Conservation (phyloP, 2,888 invertebrate genomes). For the Andrena bucephala region DNA sequence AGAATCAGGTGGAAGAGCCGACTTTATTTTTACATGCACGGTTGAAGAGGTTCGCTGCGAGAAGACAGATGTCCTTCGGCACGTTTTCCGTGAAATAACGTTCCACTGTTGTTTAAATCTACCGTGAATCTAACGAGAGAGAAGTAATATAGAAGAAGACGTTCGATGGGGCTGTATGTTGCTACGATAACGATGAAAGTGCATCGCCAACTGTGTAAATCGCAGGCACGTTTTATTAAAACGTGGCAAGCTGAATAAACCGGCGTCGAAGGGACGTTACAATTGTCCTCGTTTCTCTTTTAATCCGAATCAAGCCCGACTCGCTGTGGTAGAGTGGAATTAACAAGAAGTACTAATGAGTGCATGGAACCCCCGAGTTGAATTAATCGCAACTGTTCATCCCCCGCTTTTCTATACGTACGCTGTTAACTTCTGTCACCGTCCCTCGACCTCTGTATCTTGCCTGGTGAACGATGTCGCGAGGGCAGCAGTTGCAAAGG, state of each 20-base stretch:
- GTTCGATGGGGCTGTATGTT: too few relatives aligned
- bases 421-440: slow-evolving; percentile 20
- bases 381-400: slow-evolving; percentile 39
- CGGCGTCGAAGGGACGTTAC: slow-evolving; percentile 16
- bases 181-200: background rate
- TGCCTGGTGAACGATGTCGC: background rate
- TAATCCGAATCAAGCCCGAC: background rate
- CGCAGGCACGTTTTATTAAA: too few relatives aligned
- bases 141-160: too few relatives aligned
- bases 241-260: slow-evolving; percentile 34
- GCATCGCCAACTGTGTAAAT: background rate
- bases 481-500: slow-evolving; percentile 7
- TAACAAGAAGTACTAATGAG: slow-evolving; percentile 21
- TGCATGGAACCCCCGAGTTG: slow-evolving; percentile 32
- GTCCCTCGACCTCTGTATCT: background rate
- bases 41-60: too few relatives aligned
- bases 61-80: too few relatives aligned
- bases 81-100: too few relatives aligned
- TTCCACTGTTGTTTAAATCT: too few relatives aligned
- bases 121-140: too few relatives aligned
- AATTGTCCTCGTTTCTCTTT: slow-evolving; percentile 6
- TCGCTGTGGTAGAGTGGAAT: slow-evolving; percentile 2
- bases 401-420: slow-evolving; percentile 41
- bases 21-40: background rate
- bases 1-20: background rate